Evolutionary conservation across 1,140 invertebrate genomes (phyloP).

Genomic region (Radopholus similis): DNA sequence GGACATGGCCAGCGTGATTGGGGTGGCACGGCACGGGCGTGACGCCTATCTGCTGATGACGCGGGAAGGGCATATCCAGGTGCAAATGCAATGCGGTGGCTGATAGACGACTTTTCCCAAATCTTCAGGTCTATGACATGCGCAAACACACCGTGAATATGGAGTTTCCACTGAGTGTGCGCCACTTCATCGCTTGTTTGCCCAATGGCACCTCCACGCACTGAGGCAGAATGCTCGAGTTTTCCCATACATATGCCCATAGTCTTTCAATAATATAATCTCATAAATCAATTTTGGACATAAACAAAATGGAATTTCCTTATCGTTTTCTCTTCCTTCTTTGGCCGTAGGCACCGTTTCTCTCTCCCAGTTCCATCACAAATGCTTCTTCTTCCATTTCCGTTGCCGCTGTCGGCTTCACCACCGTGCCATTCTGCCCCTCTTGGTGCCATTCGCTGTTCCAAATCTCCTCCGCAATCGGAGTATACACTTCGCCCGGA

Average conservation of each 20-base stretch:
- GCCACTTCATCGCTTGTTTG: background rate
- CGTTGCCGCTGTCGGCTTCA: no score
- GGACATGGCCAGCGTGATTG: background rate
- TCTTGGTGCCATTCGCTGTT: no score
- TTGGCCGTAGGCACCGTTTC: no score
- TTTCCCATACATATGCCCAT: background rate
- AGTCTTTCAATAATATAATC: background rate
- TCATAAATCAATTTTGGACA: background rate
- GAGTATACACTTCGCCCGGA: conserved; percentile 39
- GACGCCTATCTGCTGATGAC: conserved; percentile 6
- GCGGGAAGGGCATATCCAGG: background rate
- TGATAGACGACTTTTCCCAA: background rate
- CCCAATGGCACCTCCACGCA: background rate
- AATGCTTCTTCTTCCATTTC: no score
- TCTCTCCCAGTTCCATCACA: no score
- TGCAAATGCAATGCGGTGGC: background rate
- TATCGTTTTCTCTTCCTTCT: background rate
- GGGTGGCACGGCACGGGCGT: background rate
- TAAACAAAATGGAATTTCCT: background rate
- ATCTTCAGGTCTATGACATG: conserved; percentile 3
- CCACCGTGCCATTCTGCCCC: no score
- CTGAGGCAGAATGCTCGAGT: no score
- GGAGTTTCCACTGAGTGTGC: background rate
- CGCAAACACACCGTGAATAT: background rate
- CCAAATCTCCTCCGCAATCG: no score